These are phyloP conservation scores for Baccha elongata DNA, from an alignment of 2,888 invertebrate genomes.

Conservation along the genomic window DNA sequence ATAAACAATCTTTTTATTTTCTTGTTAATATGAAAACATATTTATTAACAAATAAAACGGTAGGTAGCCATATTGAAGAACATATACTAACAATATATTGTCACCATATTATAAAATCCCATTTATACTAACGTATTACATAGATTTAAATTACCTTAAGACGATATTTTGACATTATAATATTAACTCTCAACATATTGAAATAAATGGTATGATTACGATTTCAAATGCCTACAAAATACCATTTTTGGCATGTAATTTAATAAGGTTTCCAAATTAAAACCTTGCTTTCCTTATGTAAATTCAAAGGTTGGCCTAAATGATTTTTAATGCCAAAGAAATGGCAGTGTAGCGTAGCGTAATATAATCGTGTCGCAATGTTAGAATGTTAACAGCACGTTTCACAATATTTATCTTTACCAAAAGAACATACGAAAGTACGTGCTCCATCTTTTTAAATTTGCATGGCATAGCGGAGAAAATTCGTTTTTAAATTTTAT, in stretches of 20 bases:
- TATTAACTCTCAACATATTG: constrained; percentile 1
- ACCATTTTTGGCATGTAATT: constrained; percentile 39
- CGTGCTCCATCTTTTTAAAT: constrained; percentile 30
- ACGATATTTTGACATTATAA: constrained; percentile 2
- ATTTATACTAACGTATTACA: too few species aligned
- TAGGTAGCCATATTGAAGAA: too few species aligned
- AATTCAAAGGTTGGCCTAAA: constrained; percentile 23
- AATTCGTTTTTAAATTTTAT: constrained; percentile 30
- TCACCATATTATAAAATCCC: too few species aligned
- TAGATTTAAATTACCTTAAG: constrained; percentile 11
- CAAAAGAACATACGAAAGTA: constrained; percentile 30
- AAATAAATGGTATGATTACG: neutral
- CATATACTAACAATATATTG: neutral
- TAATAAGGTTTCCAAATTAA: constrained; percentile 29
- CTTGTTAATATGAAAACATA: too few species aligned
- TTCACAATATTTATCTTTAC: constrained; percentile 42
- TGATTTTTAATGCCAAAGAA: constrained; percentile 31
- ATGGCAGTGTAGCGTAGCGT: constrained; percentile 20
- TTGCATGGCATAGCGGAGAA: constrained; percentile 11
- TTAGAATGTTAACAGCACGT: constrained; percentile 43
- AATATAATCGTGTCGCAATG: constrained; percentile 34
- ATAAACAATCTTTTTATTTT: too few species aligned
- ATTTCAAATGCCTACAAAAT: constrained; percentile 19
- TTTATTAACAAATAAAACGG: too few species aligned
- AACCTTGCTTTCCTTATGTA: constrained; percentile 6